A percentile compares a stretch with the other conserved stretches of the same genome.
phyloP scores from a whole-genome alignment of 1,140 invertebrate genomes.

The Pseudomyrmex pallidus region DNA sequence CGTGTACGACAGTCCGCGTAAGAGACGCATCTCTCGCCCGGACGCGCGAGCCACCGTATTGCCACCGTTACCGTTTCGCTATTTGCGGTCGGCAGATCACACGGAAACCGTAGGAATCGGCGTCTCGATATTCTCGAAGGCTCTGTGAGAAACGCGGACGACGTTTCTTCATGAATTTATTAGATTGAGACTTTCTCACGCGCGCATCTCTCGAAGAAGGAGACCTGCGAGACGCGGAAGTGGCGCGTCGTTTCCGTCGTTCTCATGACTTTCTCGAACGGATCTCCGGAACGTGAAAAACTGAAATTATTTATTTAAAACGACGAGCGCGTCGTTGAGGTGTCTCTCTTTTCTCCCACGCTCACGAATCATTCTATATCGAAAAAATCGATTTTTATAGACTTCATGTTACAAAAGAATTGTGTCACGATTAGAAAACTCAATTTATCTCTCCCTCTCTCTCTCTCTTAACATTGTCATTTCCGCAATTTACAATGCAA shows the following conservation, averaged over 20 bases:
- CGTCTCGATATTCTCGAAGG: constrained; percentile 59
- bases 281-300: background rate
- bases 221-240: constrained; percentile 44
- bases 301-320: constrained; percentile 6
- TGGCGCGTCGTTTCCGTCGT: constrained; percentile 12
- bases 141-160: constrained; percentile 70
- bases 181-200: constrained; percentile 74
- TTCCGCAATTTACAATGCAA: background rate
- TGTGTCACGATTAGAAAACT: too few relatives aligned
- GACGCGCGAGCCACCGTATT: background rate
- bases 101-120: constrained; percentile 64
- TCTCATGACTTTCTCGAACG: constrained; percentile 40
- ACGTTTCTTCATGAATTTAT: constrained; percentile 69
- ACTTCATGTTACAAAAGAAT: too few relatives aligned
- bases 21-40: background rate
- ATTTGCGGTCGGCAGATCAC: constrained; percentile 72
- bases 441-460: too few relatives aligned
- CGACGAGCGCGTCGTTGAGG: background rate
- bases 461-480: too few relatives aligned
- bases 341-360: too few relatives aligned
- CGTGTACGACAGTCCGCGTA: background rate
- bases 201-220: constrained; percentile 43
- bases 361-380: too few relatives aligned
- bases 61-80: constrained; percentile 47
- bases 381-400: too few relatives aligned